Evolutionary conservation across 2,113 vertebrate species (phyloP), one percentile per base, ranked within the genome.

Genomic region (Mungos mungo): DNA sequence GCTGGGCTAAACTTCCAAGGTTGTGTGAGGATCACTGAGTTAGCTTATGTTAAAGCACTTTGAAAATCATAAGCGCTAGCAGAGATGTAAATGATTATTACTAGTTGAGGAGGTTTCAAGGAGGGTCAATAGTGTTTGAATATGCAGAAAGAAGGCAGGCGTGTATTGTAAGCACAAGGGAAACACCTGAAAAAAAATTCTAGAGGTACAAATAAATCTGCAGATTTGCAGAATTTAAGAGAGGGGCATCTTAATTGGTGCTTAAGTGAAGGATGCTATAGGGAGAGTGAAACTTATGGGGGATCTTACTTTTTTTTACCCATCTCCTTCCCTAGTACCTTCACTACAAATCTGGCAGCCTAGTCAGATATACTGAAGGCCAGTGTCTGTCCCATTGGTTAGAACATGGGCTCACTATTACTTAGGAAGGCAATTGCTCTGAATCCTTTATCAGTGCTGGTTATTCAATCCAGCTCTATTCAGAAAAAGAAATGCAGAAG

Each of bases 351-450:
- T 79, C 31, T 47, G 21, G 15, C 15, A 84, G 4, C 45, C 45
- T 65, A 57, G n/a, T 87, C 35, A 88, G 13, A 90, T 47, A 74
- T 65, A 41, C 5, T 47, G 72, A 90, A 83, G 69, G 10, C 12
- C 23, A 66, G 31, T 19, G 95, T 97, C 52, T 47, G 50, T 88
- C 50, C n/a, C 87, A 86, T 29, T 47, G 84, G 35, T 93, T 89
- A 97, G 52, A 92, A 85, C 35, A 69, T 7, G 21, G 41, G 4
- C 47, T 93, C 77, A 87, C 29, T 87, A 82, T 95, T 96, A 95
- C 83, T 95, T 92, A 96, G 84, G 71, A 95, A 92, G 95, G 76
- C 66, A 92, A 88, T 90, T 97, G 38, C 76, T 82, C 27, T 88
- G 86, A 96, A 77, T 95, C 54, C 13, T 95, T 96, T 96, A 74